Evolutionary conservation across 2,888 invertebrate species (phyloP).

Genomic region (Autographa pulchrina): DNA sequence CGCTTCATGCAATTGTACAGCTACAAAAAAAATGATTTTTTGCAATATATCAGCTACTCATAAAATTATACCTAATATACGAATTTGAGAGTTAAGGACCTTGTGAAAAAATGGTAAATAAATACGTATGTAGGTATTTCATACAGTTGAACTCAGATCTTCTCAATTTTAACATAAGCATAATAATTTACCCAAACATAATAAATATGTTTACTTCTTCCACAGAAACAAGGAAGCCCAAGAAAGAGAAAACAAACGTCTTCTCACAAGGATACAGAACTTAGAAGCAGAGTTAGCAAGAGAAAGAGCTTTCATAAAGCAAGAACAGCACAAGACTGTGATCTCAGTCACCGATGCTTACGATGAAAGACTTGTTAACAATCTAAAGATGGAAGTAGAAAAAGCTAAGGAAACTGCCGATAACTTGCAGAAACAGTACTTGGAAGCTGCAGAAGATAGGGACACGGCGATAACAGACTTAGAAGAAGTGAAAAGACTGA

Average conservation of each 20-base stretch:
- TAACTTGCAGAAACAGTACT: slow-evolving; percentile 94
- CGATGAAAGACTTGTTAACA: slow-evolving; percentile 91
- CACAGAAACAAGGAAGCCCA: slow-evolving; percentile 94
- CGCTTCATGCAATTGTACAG: too few relatives aligned
- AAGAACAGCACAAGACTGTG: slow-evolving; percentile 87
- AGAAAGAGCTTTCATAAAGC: slow-evolving; percentile 89
- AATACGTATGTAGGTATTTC: too few relatives aligned
- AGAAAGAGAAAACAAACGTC: slow-evolving; percentile 95
- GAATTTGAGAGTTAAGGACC: too few relatives aligned
- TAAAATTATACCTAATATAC: too few relatives aligned
- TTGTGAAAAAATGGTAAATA: too few relatives aligned
- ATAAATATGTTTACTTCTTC: neutral
- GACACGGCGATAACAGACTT: slow-evolving; percentile 93
- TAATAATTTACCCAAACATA: neutral
- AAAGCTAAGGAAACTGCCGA: slow-evolving; percentile 94
- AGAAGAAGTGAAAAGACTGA: slow-evolving; percentile 94
- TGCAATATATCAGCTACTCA: too few relatives aligned
- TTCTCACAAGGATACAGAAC: slow-evolving; percentile 93
- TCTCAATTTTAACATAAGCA: neutral
- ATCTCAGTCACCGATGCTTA: slow-evolving; percentile 89
- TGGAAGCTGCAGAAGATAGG: slow-evolving; percentile 93
- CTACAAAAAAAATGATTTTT: too few relatives aligned
- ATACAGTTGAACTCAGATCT: too few relatives aligned
- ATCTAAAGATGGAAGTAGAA: slow-evolving; percentile 93
- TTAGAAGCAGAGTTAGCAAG: slow-evolving; percentile 95